Base-by-base conservation (phyloP, 2,888 invertebrate species). In the Spilarctia lutea region DNA sequence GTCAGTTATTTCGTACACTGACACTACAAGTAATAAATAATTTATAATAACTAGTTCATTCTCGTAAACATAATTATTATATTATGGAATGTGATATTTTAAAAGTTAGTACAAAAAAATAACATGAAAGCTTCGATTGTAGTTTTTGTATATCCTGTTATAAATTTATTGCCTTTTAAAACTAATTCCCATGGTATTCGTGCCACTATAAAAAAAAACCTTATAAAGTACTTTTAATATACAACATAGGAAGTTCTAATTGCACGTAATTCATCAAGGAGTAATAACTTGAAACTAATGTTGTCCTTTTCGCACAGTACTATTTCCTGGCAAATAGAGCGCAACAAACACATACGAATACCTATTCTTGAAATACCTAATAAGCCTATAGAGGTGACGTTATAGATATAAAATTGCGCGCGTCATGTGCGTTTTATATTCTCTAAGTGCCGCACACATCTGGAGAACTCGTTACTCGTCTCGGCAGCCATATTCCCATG, bases 391-490 rank as follows among this genome's bases (percentile, higher is more conserved):
- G n/a, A 75, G 68, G 73, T 72, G 74, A 78, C 75, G 79, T 69
- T 82, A 76, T 81, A 78, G 75, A 79, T 78, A 80, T 81, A 80
- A 74, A 79, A 84, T 68, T 80, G 73, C 42, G 52, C 75, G 79
- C 79, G 83, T 84, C 85, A 85, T 82, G 79, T 83, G 85, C 76
- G 82, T 72, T 79, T 84, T 80, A 84, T 84, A 81, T 84, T 79
- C 75, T 76, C 71, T 81, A 80, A 83, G 84, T 82, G 84, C 77
- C 72, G 76, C 76, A 78, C 80, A 85, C 87, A 88, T 88, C 88
- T 88, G 87, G 85, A 75, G 76, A 69, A 74, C 81, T 87, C 86
- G 85, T 87, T 85, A 84, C 83, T 82, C 79, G 81, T 81, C 84
- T 84, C 80, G 79, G 79, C 79, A 67, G 81, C 70, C 76, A 80